A percentile compares a stretch with the other conserved stretches of the same genome.
Evolutionary conservation across 1,140 invertebrate genomes (phyloP).

Genomic region (Solenopsis fugax): DNA sequence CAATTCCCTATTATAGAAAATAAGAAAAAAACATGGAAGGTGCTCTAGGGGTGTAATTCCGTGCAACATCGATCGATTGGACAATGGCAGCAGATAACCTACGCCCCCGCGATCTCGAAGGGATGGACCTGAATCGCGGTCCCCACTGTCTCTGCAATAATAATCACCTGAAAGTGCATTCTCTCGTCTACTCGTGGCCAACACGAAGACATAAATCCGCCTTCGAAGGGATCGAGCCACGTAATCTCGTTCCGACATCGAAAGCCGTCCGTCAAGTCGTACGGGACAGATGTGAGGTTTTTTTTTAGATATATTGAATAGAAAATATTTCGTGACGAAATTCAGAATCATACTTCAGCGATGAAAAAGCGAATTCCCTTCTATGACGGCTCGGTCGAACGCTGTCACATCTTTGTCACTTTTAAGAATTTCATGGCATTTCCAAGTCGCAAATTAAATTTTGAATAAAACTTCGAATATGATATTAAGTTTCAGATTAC

Average conservation of each 20-base stretch:
- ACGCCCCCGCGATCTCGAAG: constrained; percentile 24
- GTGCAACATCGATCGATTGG: constrained; percentile 60
- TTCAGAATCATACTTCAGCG: neutral
- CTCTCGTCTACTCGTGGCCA: constrained; percentile 13
- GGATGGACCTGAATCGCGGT: constrained; percentile 20
- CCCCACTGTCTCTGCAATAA: constrained; percentile 47
- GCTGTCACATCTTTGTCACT: neutral
- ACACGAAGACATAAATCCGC: constrained; percentile 66
- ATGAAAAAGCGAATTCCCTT: neutral
- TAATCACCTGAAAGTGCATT: constrained; percentile 65
- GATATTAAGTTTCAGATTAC: neutral
- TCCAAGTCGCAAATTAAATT: neutral
- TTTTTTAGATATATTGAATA: constrained; percentile 49
- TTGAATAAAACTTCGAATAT: neutral
- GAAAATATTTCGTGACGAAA: neutral
- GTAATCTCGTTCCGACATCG: constrained; percentile 78
- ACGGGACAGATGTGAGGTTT: constrained; percentile 66
- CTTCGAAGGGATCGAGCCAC: constrained; percentile 50
- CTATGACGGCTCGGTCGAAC: neutral
- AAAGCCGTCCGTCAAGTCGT: constrained; percentile 53
- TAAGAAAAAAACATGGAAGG: constrained; percentile 42
- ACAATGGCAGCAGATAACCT: constrained; percentile 60
- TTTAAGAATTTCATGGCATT: neutral
- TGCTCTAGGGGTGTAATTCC: constrained; percentile 58
- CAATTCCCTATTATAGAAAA: constrained; percentile 51